Conservation (phyloP, 2,888 invertebrate genomes). For the Drosophila pegasa region DNA sequence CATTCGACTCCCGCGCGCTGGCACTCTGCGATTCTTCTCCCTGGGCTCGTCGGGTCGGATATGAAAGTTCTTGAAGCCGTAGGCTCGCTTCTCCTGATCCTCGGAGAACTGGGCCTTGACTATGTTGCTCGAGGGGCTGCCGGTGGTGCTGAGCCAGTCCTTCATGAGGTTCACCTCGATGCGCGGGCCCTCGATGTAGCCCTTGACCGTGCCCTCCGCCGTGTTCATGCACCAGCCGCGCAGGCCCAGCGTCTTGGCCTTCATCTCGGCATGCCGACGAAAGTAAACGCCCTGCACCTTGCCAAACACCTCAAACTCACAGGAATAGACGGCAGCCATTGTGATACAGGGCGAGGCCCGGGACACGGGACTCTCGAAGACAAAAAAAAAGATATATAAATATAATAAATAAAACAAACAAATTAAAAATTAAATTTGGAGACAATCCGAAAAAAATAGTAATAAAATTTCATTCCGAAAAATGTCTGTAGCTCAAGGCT, state of each 20-base stretch:
- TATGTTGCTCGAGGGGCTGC: slow-evolving; percentile 90
- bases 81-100: slow-evolving; percentile 30
- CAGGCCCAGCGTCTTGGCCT: slow-evolving; percentile 86
- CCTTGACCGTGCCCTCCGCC: slow-evolving; percentile 87
- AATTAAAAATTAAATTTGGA: slow-evolving; percentile 8
- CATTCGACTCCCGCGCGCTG: background rate
- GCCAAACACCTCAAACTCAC: slow-evolving; percentile 81
- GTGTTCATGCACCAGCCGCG: slow-evolving; percentile 90
- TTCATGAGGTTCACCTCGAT: slow-evolving; percentile 87
- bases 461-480: background rate
- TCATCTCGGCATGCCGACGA: slow-evolving; percentile 86
- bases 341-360: background rate
- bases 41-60: slow-evolving; percentile 45
- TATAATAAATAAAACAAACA: background rate
- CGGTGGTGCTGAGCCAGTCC: slow-evolving; percentile 87
- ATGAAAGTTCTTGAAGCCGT: slow-evolving; percentile 57
- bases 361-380: background rate
- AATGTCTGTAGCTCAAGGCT: slow-evolving; percentile 10
- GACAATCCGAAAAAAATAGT: background rate
- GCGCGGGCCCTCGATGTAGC: slow-evolving; percentile 87
- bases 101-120: slow-evolving; percentile 88
- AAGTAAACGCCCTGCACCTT: slow-evolving; percentile 79
- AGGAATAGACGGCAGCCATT: slow-evolving; percentile 54
- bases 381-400: background rate
- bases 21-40: no score